Percentiles rank a stretch among this genome's conserved stretches.
These are phyloP conservation scores for Cydia pomonella DNA, from an alignment of 1,140 invertebrate genomes.

Conservation along the genomic window DNA sequence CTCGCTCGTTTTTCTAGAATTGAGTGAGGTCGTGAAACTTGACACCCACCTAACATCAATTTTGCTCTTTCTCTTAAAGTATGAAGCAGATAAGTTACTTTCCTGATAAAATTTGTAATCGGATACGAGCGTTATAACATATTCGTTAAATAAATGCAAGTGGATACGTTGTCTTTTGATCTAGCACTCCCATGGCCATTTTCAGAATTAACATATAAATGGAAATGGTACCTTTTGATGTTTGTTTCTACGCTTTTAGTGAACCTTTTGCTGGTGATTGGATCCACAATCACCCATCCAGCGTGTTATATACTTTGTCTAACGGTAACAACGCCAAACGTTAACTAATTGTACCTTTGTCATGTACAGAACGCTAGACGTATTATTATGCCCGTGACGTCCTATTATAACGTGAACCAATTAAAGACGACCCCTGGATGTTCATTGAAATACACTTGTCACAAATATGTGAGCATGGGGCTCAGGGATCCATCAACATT, in stretches of 20 bases:
- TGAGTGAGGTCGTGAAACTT: not conserved
- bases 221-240: conserved; percentile 3
- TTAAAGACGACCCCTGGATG: conserved; percentile 22
- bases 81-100: not conserved
- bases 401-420: conserved; percentile 25
- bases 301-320: not conserved
- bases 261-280: conserved; percentile 23
- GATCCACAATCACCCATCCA: not conserved
- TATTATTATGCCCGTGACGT: conserved; percentile 31
- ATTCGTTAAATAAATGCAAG: conserved; percentile 23
- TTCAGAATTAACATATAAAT: conserved; percentile 24
- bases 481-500: conserved; percentile 20
- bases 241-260: conserved; percentile 20
- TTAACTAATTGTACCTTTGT: conserved; percentile 31
- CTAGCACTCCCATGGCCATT: not conserved
- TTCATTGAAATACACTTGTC: conserved; percentile 33
- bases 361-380: conserved; percentile 1
- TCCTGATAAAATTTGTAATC: conserved; percentile 5
- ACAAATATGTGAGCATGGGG: conserved; percentile 27
- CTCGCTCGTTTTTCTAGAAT: not conserved
- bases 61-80: not conserved
- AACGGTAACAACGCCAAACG: conserved; percentile 11
- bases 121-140: not conserved
- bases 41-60: not conserved
- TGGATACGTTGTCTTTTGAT: conserved; percentile 16